These are phyloP conservation scores for Dicranocentrus wangi DNA, from an alignment of 2,888 invertebrate genomes.

Conservation along the genomic window DNA sequence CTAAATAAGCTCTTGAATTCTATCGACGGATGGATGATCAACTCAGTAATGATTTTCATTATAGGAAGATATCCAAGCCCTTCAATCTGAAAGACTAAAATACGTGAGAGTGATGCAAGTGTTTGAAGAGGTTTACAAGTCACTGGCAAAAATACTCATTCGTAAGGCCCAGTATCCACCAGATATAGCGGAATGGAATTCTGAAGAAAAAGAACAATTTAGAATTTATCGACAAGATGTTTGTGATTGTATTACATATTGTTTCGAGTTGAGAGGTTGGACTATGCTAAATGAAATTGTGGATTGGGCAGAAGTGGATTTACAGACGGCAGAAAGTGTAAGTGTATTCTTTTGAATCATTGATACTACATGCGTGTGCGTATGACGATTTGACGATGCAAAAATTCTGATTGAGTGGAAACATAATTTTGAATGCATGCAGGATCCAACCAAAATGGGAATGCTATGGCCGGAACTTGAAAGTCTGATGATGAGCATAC, in stretches of 20 bases:
- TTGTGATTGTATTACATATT: constrained; percentile 71
- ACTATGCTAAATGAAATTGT: constrained; percentile 71
- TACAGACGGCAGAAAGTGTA: constrained; percentile 67
- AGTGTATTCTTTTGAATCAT: constrained; percentile 17
- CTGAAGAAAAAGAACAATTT: constrained; percentile 71
- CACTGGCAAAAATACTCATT: constrained; percentile 69
- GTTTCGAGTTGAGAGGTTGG: constrained; percentile 71
- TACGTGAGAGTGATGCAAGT: constrained; percentile 71
- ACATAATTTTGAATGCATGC: background rate
- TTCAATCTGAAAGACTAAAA: constrained; percentile 65
- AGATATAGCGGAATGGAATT: constrained; percentile 68
- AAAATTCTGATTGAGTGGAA: too few species aligned
- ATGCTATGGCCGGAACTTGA: constrained; percentile 69
- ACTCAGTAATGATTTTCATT: constrained; percentile 2
- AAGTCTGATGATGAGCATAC: constrained; percentile 68
- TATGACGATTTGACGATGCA: too few species aligned
- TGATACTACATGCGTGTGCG: too few species aligned
- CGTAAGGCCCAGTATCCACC: constrained; percentile 69
- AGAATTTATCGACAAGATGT: constrained; percentile 72
- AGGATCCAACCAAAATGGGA: constrained; percentile 64
- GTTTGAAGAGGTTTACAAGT: constrained; percentile 72
- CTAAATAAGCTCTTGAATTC: background rate
- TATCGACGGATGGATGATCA: too few species aligned
- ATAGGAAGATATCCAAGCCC: constrained; percentile 70
- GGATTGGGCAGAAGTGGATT: constrained; percentile 64